Base-by-base conservation (phyloP, 2,888 invertebrate genomes). In the Leptinotarsa peninsularis region DNA sequence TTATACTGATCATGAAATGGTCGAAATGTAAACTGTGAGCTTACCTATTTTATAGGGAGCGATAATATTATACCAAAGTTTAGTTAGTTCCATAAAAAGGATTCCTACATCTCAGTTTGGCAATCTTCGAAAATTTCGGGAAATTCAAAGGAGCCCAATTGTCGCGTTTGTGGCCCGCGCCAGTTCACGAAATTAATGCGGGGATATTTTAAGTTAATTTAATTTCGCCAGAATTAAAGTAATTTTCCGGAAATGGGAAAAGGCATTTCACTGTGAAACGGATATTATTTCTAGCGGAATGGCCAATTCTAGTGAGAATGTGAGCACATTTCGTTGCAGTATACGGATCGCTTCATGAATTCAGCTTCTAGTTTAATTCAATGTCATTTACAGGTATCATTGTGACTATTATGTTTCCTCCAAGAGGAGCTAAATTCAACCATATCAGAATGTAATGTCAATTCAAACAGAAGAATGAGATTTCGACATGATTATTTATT, bases 141-240 rank as follows among this genome's bases (percentile, higher is more conserved):
- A 23, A 67, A 67, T 67, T 52, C 49, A 49, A 49, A 23, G 49
- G n/a, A 52, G 68, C n/a, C 68, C n/a, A 68, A 68, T 52, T 68
- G 50, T 68, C 68, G 52, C 68, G 27, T 68, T 33, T 68, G 54
- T 21, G 68, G 68, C 68, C 33, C 56, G 52, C 68, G 50, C 33
- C n/a, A 50, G 68, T 52, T n/a, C 43, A n/a, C 23, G 23, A 33
- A 68, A 68, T 68, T 68, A 68, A 68, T 68, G 56, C 54, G 18
- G 54, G 68, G 18, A 68, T 56, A 68, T 52, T 67, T 67, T 56
- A 50, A 52, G 50, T 68, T 68, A 68, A 68, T 68, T 52, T 52
- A 68, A 68, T 68, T 68, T 33, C 50, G 15, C 52, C 68, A 10
- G 54, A 56, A 68, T 68, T 68, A 54, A 54, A 63, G 63, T 63